phyloP scores from a whole-genome alignment of 1,140 invertebrate genomes.

The Luehdorfia chinensis region DNA sequence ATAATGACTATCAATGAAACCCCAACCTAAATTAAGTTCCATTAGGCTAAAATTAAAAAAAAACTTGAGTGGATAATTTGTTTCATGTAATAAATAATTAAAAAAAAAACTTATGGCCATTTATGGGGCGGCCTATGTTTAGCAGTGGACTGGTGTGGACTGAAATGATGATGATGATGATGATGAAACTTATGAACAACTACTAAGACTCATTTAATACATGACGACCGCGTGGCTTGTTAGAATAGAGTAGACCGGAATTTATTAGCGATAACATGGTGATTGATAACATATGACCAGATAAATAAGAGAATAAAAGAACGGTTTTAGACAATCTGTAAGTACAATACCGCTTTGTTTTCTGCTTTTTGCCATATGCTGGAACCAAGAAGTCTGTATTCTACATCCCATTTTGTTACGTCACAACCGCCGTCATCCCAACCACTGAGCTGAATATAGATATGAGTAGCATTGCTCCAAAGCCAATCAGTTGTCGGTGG shows the following conservation, averaged over 20 bases:
- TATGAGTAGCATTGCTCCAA: slow-evolving; percentile 69
- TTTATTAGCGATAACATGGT: too few relatives aligned
- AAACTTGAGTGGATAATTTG: neutral
- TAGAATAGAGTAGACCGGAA: too few relatives aligned
- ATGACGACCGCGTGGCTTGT: too few relatives aligned
- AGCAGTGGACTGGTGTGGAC: too few relatives aligned
- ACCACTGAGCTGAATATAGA: slow-evolving; percentile 64
- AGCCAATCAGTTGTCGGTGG: slow-evolving; percentile 66
- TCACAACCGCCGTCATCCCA: slow-evolving; percentile 74
- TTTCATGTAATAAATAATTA: neutral
- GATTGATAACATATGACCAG: too few relatives aligned
- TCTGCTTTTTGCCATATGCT: slow-evolving; percentile 62
- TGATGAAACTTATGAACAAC: too few relatives aligned
- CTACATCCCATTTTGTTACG: slow-evolving; percentile 66
- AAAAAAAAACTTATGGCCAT: neutral
- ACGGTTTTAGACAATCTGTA: too few relatives aligned
- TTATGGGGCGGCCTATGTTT: too few relatives aligned
- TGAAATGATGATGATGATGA: too few relatives aligned
- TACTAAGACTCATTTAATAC: too few relatives aligned
- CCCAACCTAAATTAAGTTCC: slow-evolving; percentile 66
- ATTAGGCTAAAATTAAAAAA: slow-evolving; percentile 34
- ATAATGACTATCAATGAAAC: slow-evolving; percentile 84
- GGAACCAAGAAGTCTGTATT: slow-evolving; percentile 58
- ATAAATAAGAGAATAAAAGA: too few relatives aligned
- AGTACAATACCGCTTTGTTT: slow-evolving; percentile 48